Conservation (phyloP, 2,888 invertebrate species). For the Schrankia costaestrigalis region DNA sequence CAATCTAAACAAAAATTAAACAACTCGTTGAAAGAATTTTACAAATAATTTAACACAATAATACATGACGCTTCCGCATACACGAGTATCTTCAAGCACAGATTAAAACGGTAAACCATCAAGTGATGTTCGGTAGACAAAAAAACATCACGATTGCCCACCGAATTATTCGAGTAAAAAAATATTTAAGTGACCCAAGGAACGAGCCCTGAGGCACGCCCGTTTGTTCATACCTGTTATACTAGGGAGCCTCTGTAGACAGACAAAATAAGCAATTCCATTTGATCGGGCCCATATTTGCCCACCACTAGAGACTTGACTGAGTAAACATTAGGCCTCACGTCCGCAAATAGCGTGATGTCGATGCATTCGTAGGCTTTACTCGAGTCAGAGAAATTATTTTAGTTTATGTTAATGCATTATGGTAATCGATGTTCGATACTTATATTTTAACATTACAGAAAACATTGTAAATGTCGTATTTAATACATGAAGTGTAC, state of each 20-base stretch:
- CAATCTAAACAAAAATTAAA: slow-evolving; percentile 20
- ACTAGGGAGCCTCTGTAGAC: slow-evolving; percentile 72
- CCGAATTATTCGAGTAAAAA: slow-evolving; percentile 59
- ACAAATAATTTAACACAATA: slow-evolving; percentile 56
- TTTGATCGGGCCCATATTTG: slow-evolving; percentile 77
- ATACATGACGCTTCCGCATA: slow-evolving; percentile 54
- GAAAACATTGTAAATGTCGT: slow-evolving; percentile 23
- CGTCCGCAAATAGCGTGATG: slow-evolving; percentile 77
- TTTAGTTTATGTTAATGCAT: slow-evolving; percentile 44
- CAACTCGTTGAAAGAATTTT: slow-evolving; percentile 37
- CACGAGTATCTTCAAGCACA: slow-evolving; percentile 53
- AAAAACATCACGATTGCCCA: slow-evolving; percentile 57
- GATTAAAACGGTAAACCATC: slow-evolving; percentile 64
- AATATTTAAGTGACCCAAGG: slow-evolving; percentile 49
- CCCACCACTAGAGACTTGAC: slow-evolving; percentile 78
- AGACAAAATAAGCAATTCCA: slow-evolving; percentile 81
- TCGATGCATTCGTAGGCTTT: slow-evolving; percentile 67
- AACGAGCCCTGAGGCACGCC: slow-evolving; percentile 59
- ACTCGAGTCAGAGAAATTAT: slow-evolving; percentile 55
- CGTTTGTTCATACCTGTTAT: slow-evolving; percentile 65
- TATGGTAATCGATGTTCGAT: slow-evolving; percentile 33
- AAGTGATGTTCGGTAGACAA: slow-evolving; percentile 52
- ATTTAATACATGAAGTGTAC: slow-evolving; percentile 16
- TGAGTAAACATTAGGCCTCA: slow-evolving; percentile 75
- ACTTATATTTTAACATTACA: slow-evolving; percentile 24